Conservation (phyloP, 2,888 invertebrate genomes). For the Elysia crispata region DNA sequence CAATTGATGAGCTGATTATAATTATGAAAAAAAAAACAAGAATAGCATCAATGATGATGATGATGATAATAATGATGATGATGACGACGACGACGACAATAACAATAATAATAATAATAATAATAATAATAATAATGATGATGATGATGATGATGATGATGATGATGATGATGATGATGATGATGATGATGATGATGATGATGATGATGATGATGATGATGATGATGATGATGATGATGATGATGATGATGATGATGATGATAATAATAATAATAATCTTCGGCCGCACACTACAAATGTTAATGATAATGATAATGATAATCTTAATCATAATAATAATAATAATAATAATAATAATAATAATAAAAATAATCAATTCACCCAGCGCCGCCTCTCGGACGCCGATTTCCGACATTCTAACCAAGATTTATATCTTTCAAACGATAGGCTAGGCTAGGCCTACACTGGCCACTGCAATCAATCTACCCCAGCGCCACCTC, state of each 20-base stretch:
- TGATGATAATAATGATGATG: conserved; percentile 10
- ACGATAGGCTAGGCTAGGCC: too few relatives aligned
- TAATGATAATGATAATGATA: not conserved
- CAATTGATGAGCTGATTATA: too few relatives aligned
- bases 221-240: not conserved
- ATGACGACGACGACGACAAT: not conserved
- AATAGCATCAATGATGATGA: not conserved
- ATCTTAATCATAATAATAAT: not conserved
- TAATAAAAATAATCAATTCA: too few relatives aligned
- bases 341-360: not conserved
- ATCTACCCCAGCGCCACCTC: too few relatives aligned
- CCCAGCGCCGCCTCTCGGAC: too few relatives aligned
- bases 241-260: not conserved
- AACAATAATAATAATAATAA: not conserved
- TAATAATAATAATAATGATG: not conserved
- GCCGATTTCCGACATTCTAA: too few relatives aligned
- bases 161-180: not conserved
- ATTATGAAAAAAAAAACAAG: too few relatives aligned
- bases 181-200: conserved; percentile 5
- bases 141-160: not conserved
- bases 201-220: not conserved
- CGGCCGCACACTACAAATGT: too few relatives aligned
- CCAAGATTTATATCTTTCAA: too few relatives aligned
- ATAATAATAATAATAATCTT: too few relatives aligned
- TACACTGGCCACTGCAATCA: too few relatives aligned